A percentile compares a stretch with the other conserved stretches of the same genome.
phyloP scores from a whole-genome alignment of 2,888 invertebrate species.

The Tillus elongatus region DNA sequence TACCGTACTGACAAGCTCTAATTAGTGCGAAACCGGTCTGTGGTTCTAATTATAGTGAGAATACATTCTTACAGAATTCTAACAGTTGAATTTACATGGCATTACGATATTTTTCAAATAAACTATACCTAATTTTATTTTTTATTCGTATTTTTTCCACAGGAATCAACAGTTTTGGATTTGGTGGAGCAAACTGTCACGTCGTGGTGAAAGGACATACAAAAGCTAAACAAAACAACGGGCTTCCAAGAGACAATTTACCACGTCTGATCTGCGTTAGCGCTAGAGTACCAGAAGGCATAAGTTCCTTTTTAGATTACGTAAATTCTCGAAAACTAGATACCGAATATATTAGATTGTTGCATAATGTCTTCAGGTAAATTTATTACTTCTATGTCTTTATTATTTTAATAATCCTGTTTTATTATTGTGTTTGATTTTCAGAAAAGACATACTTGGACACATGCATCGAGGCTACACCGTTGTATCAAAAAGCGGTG shows the following conservation, averaged over 20 bases:
- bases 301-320: background rate
- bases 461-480: background rate
- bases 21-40: too few relatives aligned
- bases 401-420: slow-evolving; percentile 6
- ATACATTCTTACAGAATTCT: too few relatives aligned
- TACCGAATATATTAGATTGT: background rate
- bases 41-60: too few relatives aligned
- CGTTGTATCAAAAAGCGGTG: background rate
- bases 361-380: slow-evolving; percentile 3
- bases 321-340: background rate
- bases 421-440: too few relatives aligned
- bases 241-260: background rate
- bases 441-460: background rate
- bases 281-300: background rate
- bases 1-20: too few relatives aligned
- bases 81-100: too few relatives aligned
- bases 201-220: background rate
- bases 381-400: too few relatives aligned
- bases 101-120: too few relatives aligned
- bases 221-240: background rate
- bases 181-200: slow-evolving; percentile 2
- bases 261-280: background rate
- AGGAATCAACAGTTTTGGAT: slow-evolving; percentile 4
- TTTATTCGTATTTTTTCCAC: background rate
- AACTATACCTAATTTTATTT: too few relatives aligned